These are phyloP conservation scores for Picathartes gymnocephalus DNA, from an alignment of 2,113 vertebrate species.

Conservation along the genomic window DNA sequence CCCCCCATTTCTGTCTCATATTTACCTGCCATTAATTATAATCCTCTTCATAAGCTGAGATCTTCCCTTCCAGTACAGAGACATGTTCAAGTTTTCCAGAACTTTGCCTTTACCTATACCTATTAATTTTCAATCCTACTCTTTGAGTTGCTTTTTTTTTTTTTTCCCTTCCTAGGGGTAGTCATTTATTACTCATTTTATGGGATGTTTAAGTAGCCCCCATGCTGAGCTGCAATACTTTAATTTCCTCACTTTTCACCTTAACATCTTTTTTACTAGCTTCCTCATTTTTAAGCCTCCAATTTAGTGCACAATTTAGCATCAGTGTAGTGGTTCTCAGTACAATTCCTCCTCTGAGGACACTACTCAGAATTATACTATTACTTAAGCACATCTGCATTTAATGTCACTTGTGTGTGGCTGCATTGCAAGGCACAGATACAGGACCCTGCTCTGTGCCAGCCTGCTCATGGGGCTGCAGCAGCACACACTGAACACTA, in stretches of 20 bases:
- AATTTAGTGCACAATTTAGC: constrained; percentile 65
- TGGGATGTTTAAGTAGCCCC: constrained; percentile 61
- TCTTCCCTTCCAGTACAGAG: neutral
- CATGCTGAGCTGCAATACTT: constrained; percentile 59
- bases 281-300: constrained; percentile 62
- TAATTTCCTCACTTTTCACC: constrained; percentile 68
- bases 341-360: constrained; percentile 50
- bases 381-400: constrained; percentile 37
- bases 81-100: neutral
- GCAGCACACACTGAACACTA: neutral
- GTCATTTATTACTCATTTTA: constrained; percentile 61
- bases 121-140: constrained; percentile 32
- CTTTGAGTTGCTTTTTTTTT: neutral
- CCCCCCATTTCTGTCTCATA: neutral
- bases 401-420: constrained; percentile 1
- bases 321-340: neutral
- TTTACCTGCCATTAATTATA: constrained; percentile 52
- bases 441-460: neutral
- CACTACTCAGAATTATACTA: constrained; percentile 1
- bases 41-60: neutral
- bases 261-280: constrained; percentile 67
- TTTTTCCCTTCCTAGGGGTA: neutral
- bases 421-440: neutral
- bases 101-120: constrained; percentile 18
- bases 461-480: fast-evolving